Conservation (phyloP, 2,888 invertebrate genomes). For the Acronicta aceris region DNA sequence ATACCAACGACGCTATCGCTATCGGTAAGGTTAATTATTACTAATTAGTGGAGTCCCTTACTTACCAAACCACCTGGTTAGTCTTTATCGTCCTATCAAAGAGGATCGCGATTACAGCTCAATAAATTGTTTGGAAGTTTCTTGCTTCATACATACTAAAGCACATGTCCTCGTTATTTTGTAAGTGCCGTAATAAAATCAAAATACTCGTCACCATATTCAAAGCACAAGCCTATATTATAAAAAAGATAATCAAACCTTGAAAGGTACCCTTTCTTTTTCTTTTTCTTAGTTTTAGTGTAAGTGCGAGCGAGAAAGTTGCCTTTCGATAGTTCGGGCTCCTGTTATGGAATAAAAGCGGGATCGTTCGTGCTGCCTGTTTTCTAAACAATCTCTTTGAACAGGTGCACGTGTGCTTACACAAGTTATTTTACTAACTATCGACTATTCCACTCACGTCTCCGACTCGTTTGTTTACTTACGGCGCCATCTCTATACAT, state of each 20-base stretch:
- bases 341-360: slow-evolving; percentile 57
- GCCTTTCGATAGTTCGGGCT: slow-evolving; percentile 25
- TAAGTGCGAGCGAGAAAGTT: slow-evolving; percentile 32
- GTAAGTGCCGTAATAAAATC: slow-evolving; percentile 30
- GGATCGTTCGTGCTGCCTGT: slow-evolving; percentile 57
- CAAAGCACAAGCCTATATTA: slow-evolving; percentile 42
- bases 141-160: slow-evolving; percentile 4
- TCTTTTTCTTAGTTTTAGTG: slow-evolving; percentile 6
- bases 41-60: slow-evolving; percentile 7
- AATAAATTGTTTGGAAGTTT: slow-evolving; percentile 11
- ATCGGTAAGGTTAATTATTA: slow-evolving; percentile 10
- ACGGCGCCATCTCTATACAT: slow-evolving; percentile 30
- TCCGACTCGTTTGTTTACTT: slow-evolving; percentile 60
- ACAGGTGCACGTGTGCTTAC: slow-evolving; percentile 83
- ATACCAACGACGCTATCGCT: neutral
- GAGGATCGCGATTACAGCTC: neutral
- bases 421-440: slow-evolving; percentile 78
- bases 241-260: slow-evolving; percentile 43
- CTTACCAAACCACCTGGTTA: slow-evolving; percentile 4
- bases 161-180: slow-evolving; percentile 14
- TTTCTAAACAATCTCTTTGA: slow-evolving; percentile 79
- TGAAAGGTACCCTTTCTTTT: slow-evolving; percentile 27
- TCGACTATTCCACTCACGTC: slow-evolving; percentile 71
- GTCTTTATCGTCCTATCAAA: slow-evolving; percentile 2
- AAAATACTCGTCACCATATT: slow-evolving; percentile 44